Base-by-base conservation (phyloP, 2,888 invertebrate species). In the Diachrysia chrysitis region DNA sequence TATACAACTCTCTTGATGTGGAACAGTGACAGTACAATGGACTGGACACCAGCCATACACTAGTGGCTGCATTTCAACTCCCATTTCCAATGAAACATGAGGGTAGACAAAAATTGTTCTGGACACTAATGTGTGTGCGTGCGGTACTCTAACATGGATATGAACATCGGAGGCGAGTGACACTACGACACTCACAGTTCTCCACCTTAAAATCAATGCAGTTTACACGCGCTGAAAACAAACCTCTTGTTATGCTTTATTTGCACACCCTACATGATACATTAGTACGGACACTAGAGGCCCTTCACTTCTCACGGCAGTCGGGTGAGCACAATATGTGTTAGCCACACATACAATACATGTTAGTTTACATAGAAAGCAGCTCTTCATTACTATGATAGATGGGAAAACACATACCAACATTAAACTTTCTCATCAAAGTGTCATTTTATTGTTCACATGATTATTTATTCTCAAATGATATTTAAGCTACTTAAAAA, bases 191-290 rank as follows among this genome's bases (percentile, higher is more conserved):
- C 95, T 95, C 95, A 95, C 95, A 95, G 95, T 95, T 95, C 92
- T 95, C 95, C 95, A 95, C 95, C 94, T 95, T 95, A 95, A 95
- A 95, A 95, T 95, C 95, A 95, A 95, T 95, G 95, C 95, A 95
- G 95, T 95, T 95, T 92, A 95, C 95, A 94, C 95, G 95, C 90
- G 95, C 95, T 95, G 95, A 95, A 94, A 95, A 95, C 94, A 95
- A 94, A 95, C 90, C 92, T 91, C 88, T 87, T 82, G 91, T 95
- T 94, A 95, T 87, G 89, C 89, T 90, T 90, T 86, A 88, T 90
- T 87, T 86, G 88, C 89, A 92, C 90, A 91, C 88, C 89, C 88
- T 90, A 89, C 63, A 71, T 67, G 63, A 61, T 78, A 81, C 46
- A 71, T 66, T 66, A 60, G 69, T 71, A 37, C 0, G 59, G 61